Percentiles rank a stretch among this genome's conserved stretches.
These are phyloP conservation scores for Notamacropus eugenii DNA, from an alignment of 2,797 vertebrate species.

Conservation along the genomic window DNA sequence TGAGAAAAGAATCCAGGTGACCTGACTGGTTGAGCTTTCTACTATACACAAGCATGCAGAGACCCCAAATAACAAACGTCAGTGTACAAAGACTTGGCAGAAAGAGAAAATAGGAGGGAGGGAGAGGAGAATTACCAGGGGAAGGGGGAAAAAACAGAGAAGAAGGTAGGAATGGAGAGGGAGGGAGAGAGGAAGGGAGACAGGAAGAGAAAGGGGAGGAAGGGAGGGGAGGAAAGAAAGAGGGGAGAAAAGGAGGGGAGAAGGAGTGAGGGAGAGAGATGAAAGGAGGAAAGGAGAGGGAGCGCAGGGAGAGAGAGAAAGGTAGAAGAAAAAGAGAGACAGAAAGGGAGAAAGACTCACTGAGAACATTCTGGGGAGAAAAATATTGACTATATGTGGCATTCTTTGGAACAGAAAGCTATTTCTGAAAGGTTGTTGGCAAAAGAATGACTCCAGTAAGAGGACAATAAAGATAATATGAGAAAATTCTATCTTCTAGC, in stretches of 20 bases:
- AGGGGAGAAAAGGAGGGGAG: no score
- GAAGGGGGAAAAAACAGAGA: rapidly evolving
- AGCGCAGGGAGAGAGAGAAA: no score
- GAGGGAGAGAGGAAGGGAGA: neutral
- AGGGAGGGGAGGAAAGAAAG: neutral
- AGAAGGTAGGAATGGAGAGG: neutral
- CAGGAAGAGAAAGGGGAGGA: neutral
- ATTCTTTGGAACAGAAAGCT: neutral
- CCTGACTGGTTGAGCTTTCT: neutral
- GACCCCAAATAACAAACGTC: neutral
- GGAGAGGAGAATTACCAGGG: neutral
- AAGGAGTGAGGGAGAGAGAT: neutral
- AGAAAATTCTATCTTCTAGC: neutral
- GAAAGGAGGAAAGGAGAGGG: neutral
- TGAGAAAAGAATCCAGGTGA: neutral
- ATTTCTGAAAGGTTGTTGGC: neutral
- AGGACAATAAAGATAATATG: neutral
- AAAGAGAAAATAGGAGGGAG: neutral
- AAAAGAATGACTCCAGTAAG: neutral
- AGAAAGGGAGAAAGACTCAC: neutral
- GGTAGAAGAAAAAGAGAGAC: no score
- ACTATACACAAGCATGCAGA: neutral
- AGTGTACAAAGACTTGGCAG: neutral
- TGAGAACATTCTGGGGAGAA: neutral
- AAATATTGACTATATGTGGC: neutral